Evolutionary conservation across 2,113 vertebrate genomes (phyloP).

Genomic region (Anoplopoma fimbria): DNA sequence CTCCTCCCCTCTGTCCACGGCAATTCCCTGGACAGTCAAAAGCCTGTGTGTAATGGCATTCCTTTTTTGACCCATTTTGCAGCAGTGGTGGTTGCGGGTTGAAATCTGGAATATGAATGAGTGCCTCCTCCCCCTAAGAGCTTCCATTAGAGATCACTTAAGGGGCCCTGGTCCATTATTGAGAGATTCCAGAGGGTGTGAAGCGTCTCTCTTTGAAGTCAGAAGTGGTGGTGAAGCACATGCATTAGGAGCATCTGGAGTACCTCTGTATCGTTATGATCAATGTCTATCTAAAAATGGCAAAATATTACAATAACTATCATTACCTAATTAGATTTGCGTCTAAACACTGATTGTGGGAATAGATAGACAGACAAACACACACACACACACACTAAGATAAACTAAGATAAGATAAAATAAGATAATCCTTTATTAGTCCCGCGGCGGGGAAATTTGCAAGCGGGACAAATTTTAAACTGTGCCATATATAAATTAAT

Average conservation of each 20-base stretch:
- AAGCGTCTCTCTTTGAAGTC: slow-evolving; percentile 61
- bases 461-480: too few species aligned
- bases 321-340: slow-evolving; percentile 2
- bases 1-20: slow-evolving; percentile 50
- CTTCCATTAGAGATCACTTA: slow-evolving; percentile 81
- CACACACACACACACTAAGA: not conserved
- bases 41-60: slow-evolving; percentile 63
- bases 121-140: slow-evolving; percentile 74
- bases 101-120: slow-evolving; percentile 74
- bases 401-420: too few species aligned
- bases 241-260: slow-evolving; percentile 45
- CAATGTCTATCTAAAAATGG: slow-evolving; percentile 40
- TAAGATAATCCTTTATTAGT: too few species aligned
- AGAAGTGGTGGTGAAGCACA: slow-evolving; percentile 48
- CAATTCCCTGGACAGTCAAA: slow-evolving; percentile 72
- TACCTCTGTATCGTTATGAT: slow-evolving; percentile 39
- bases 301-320: slow-evolving; percentile 28
- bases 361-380: not conserved
- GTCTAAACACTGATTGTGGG: not conserved
- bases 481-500: not conserved
- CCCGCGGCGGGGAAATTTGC: too few species aligned
- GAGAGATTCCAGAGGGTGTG: slow-evolving; percentile 68
- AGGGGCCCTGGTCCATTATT: slow-evolving; percentile 75
- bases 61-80: slow-evolving; percentile 70
- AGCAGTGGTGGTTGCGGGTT: slow-evolving; percentile 53